phyloP scores from a whole-genome alignment of 1,140 invertebrate species.

The Aculops lycopersici region DNA sequence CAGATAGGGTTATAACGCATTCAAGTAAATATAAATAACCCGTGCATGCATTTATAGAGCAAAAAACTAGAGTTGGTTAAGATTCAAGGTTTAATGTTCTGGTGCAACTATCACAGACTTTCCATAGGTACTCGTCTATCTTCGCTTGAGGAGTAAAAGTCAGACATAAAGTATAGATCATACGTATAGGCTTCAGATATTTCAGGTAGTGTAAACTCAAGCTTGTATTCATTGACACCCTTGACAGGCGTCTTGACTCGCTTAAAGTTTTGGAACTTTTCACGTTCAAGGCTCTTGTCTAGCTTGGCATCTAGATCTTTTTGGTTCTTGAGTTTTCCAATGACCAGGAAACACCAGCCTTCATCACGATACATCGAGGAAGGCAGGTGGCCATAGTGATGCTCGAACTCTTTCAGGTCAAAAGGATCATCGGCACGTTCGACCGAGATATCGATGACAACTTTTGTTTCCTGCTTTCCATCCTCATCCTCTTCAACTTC shows the following conservation, averaged over 20 bases:
- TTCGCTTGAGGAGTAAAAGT: conserved; percentile 92
- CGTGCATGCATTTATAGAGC: no score
- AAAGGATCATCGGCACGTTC: conserved; percentile 49
- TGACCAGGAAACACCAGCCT: conserved; percentile 98
- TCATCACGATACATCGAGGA: conserved; percentile 36
- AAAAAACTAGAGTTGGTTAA: no score
- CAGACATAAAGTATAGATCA: conserved; percentile 92
- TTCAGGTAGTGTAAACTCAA: conserved; percentile 67
- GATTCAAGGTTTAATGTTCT: no score
- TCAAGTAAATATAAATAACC: no score
- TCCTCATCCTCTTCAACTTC: conserved; percentile 69
- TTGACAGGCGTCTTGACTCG: conserved; percentile 32
- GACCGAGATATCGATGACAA: conserved; percentile 15
- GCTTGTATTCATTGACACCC: conserved; percentile 33
- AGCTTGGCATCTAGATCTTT: no score
- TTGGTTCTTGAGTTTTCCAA: conserved; percentile 72
- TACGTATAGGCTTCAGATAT: conserved; percentile 44
- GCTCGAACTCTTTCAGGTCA: conserved; percentile 80
- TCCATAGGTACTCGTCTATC: no score
- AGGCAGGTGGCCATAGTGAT: conserved; percentile 65
- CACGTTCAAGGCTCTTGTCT: no score
- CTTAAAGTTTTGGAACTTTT: conserved; percentile 82
- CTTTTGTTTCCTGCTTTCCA: conserved; percentile 95
- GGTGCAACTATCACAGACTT: no score
- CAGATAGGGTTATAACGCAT: no score